Evolutionary conservation across 1,140 invertebrate genomes (phyloP).

Genomic region (Drosophila dunni): DNA sequence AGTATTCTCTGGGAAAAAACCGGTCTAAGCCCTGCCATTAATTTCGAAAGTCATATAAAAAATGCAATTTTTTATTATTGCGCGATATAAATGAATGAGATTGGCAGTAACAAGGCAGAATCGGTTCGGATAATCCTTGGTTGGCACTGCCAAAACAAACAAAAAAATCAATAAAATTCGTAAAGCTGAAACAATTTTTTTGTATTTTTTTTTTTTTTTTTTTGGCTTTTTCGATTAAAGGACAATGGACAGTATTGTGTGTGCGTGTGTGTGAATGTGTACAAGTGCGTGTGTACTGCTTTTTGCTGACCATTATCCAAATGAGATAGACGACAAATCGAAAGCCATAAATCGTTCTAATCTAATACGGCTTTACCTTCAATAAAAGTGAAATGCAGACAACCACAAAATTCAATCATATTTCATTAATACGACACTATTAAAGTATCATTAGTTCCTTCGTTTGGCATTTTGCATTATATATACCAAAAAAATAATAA

Average conservation of each 20-base stretch:
- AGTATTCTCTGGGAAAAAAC: conserved; percentile 12
- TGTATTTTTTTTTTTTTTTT: conserved; percentile 1
- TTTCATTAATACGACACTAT: conserved; percentile 48
- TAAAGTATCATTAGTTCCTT: conserved; percentile 15
- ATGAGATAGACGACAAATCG: conserved; percentile 40
- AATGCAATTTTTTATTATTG: conserved; percentile 57
- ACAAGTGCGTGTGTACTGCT: not conserved
- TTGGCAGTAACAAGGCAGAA: not conserved
- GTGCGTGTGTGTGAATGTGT: conserved; percentile 3
- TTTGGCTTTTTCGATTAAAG: conserved; percentile 27
- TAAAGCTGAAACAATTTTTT: conserved; percentile 25
- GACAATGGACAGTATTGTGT: not conserved
- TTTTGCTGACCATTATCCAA: conserved; percentile 9
- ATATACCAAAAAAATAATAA: no score
- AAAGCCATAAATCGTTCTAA: conserved; percentile 34
- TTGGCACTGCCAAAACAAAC: conserved; percentile 72
- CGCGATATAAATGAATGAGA: conserved; percentile 24
- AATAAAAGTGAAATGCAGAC: conserved; percentile 21
- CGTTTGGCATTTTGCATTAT: no score
- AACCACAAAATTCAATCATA: conserved; percentile 64
- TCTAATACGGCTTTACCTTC: not conserved
- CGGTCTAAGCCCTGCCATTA: conserved; percentile 43
- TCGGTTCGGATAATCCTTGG: conserved; percentile 28
- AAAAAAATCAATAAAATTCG: conserved; percentile 79
- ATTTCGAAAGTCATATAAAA: conserved; percentile 61